Base-by-base conservation (phyloP, 1,140 invertebrate genomes). In the Brevipalpus yothersi region DNA sequence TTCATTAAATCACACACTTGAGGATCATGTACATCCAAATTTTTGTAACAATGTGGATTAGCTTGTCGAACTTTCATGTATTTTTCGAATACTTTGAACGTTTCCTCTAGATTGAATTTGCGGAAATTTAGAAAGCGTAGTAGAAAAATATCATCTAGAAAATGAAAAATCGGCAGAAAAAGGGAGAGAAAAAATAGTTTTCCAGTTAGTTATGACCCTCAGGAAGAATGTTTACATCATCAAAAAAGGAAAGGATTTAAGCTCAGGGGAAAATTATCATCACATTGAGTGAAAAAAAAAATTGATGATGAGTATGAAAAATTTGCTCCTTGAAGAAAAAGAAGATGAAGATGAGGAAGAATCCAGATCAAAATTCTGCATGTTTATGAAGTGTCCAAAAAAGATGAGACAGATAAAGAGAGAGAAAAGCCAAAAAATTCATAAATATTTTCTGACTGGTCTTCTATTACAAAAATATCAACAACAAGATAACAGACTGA, bases 11-110 rank as follows among this genome's bases (percentile, higher is more conserved):
- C 81, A 51, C 79, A 77, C 45, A 84, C 74, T 9, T 78, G 76
- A 1, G 82, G 76, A 60, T 83, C 80, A 1, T 71, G 74, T 11
- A 80, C 69, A 68, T 87, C 82, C 19, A 88, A 70, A 53, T 81
- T 81, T 61, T 78, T 76, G 71, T 87, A 90, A 84, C 84, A 88
- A 15, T 83, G 76, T 0, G 85, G 82, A 67, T 85, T 82, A 56
- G 84, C 69, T 66, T 84, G 80, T 21, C 84, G 76, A 59, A 87
- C 82, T 9, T 80, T 81, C 15, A 90, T 73, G 67, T 90, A 91
- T 15, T 81, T 78, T 67, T 89, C 82, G 53, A 91, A 70, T 77
- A 89, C 83, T 54, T 84, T 80, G 66, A 85, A 83, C 0, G 87
- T 82, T 66, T 83, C 75, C 0, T 83, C 82, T 15, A 90, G 76